A percentile compares a stretch with the other conserved stretches of the same genome.
Conservation (phyloP, 2,113 vertebrate species). For the Cryptomyrus ogoouensis region DNA sequence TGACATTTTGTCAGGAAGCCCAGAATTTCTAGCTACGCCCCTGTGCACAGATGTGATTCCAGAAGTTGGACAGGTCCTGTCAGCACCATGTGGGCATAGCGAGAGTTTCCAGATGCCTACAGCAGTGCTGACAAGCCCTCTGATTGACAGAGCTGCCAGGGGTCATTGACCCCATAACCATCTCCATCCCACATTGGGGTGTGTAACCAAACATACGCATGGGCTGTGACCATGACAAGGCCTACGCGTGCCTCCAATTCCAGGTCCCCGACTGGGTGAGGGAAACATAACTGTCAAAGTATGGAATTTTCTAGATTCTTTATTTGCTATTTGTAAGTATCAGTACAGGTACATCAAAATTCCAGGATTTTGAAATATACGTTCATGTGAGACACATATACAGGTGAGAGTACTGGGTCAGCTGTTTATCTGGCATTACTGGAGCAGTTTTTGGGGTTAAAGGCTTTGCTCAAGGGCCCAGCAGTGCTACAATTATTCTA, state of each 20-base stretch:
- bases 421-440: not conserved
- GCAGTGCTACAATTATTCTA: not conserved
- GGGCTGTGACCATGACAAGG: not conserved
- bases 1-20: not conserved
- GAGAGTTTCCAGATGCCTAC: not conserved
- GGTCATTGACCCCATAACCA: conserved; percentile 20
- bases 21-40: not conserved
- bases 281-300: not conserved
- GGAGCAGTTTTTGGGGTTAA: not conserved
- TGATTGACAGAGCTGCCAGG: conserved; percentile 26
- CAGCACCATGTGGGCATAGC: conserved; percentile 19
- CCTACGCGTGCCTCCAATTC: not conserved
- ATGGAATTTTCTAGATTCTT: not conserved
- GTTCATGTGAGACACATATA: not conserved
- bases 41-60: not conserved
- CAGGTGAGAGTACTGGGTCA: not conserved
- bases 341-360: not conserved
- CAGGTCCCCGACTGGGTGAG: not conserved
- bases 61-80: not conserved
- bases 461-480: not conserved
- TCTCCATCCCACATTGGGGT: not conserved
- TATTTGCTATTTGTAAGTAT: not conserved
- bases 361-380: not conserved
- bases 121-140: conserved; percentile 18
- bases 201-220: not conserved